These are phyloP conservation scores for Euphydryas editha DNA, from an alignment of 2,888 invertebrate genomes.

Conservation along the genomic window DNA sequence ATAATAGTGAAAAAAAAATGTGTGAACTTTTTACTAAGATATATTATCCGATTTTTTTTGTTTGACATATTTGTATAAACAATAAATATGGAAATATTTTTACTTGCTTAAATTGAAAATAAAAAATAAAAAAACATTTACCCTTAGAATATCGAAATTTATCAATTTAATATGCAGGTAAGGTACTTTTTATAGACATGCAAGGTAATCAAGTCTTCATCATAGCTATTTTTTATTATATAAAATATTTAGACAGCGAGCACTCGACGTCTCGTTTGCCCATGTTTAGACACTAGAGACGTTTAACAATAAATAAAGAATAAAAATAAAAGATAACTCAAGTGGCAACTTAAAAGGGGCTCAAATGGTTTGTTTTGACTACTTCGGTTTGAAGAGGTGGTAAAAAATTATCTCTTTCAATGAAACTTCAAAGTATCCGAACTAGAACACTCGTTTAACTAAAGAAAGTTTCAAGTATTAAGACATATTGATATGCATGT, in stretches of 20 bases:
- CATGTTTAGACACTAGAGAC: slow-evolving; percentile 27
- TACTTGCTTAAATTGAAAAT: too few species aligned
- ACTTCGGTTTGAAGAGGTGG: slow-evolving; percentile 62
- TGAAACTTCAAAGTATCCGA: slow-evolving; percentile 64
- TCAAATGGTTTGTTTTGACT: slow-evolving; percentile 83
- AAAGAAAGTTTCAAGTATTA: slow-evolving; percentile 5
- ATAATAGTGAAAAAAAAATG: too few species aligned
- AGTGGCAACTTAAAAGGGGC: slow-evolving; percentile 70
- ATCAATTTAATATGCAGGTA: too few species aligned
- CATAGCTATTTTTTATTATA: neutral
- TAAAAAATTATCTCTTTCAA: slow-evolving; percentile 65
- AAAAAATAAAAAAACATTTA: too few species aligned
- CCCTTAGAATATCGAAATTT: too few species aligned
- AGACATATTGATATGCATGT: neutral
- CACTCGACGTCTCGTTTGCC: slow-evolving; percentile 19
- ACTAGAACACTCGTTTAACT: slow-evolving; percentile 22
- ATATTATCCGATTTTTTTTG: too few species aligned
- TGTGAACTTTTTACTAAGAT: too few species aligned
- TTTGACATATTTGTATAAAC: too few species aligned
- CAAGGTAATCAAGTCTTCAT: too few species aligned
- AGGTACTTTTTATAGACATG: too few species aligned
- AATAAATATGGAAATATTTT: too few species aligned
- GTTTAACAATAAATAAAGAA: slow-evolving; percentile 63
- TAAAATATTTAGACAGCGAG: neutral
- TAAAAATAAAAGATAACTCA: slow-evolving; percentile 72